Conservation (phyloP, 92 coral and sea anemone genomes). For the Phenganax stokvisi region DNA sequence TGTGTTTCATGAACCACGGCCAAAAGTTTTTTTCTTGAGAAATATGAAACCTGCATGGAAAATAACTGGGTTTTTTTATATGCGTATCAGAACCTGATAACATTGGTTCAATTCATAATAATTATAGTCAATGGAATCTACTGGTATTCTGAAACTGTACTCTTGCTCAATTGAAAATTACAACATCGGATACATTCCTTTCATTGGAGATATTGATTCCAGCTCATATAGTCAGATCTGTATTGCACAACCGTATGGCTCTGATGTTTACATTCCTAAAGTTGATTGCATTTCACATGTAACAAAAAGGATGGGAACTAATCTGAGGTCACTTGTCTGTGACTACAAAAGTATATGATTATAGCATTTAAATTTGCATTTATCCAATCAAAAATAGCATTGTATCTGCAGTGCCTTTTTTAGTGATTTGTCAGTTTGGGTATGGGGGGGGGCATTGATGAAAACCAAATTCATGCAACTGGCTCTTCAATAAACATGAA, state of each 20-base stretch:
- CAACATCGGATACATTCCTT: conserved; percentile 54
- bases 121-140: conserved; percentile 57
- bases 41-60: neutral
- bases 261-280: conserved; percentile 54
- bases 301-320: conserved; percentile 55
- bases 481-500: neutral
- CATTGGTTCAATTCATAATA: neutral
- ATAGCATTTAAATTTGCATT: neutral
- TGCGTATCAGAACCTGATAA: neutral
- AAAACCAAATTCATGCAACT: neutral
- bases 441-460: no score
- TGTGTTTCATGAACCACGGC: neutral
- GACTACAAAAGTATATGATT: conserved; percentile 38
- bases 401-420: no score
- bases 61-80: neutral
- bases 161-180: conserved; percentile 40
- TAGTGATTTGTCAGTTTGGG: no score
- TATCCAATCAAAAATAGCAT: neutral
- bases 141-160: conserved; percentile 43
- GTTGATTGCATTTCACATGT: conserved; percentile 60
- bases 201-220: conserved; percentile 51
- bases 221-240: conserved; percentile 48
- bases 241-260: conserved; percentile 52
- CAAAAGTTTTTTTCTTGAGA: neutral
- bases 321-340: conserved; percentile 43